Evolutionary conservation across 2,797 vertebrate genomes (phyloP).

Genomic region (Pelodytes ibericus): DNA sequence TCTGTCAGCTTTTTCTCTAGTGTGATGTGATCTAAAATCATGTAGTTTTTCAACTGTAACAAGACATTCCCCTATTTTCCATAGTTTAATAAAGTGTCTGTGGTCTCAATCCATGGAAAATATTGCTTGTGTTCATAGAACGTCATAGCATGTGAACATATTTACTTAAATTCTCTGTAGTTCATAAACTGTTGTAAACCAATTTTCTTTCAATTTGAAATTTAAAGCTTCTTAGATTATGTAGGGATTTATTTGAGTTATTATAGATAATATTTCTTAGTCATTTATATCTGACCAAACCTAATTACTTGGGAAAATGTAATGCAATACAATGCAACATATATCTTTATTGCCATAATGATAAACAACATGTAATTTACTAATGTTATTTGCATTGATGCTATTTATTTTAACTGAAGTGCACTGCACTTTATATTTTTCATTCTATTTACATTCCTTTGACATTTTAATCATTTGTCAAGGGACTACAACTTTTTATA

Average conservation of each 20-base stretch:
- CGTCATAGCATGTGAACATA: too few relatives aligned
- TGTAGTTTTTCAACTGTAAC: too few relatives aligned
- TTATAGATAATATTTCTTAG: background rate
- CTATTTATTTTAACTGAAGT: background rate
- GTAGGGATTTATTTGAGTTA: background rate
- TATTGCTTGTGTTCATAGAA: too few relatives aligned
- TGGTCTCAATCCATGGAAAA: too few relatives aligned
- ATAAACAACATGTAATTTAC: slow-evolving; percentile 4
- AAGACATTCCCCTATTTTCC: too few relatives aligned
- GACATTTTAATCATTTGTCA: background rate
- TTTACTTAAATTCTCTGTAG: too few relatives aligned
- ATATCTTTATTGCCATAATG: slow-evolving; percentile 6
- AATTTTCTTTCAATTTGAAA: too few relatives aligned
- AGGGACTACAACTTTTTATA: background rate
- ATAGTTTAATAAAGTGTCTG: too few relatives aligned
- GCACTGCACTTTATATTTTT: background rate
- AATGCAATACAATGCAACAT: slow-evolving; percentile 6
- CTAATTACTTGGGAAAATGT: slow-evolving; percentile 1
- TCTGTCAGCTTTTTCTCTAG: too few relatives aligned
- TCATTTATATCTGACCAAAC: background rate
- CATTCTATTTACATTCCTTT: background rate
- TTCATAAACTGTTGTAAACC: too few relatives aligned
- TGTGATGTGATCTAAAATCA: too few relatives aligned
- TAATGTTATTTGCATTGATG: slow-evolving; percentile 9
- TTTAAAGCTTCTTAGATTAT: too few relatives aligned